Conservation (phyloP, 2,797 vertebrate species). For the Siniperca obscura region DNA sequence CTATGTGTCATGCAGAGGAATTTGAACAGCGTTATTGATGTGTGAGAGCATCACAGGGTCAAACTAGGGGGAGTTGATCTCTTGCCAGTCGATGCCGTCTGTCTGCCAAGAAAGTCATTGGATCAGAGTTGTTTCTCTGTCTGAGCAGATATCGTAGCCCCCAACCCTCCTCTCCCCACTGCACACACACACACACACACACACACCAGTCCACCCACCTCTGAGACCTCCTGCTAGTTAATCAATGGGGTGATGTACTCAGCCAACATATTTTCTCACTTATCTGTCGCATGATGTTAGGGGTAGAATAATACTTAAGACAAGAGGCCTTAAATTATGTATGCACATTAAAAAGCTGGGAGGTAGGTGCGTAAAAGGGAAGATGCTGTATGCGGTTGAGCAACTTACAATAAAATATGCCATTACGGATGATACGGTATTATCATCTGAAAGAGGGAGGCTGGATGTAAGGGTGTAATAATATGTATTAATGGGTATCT, state of each 20-base stretch:
- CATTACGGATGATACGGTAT: constrained; percentile 44
- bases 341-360: constrained; percentile 63
- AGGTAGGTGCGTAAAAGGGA: constrained; percentile 38
- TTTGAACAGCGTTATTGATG: constrained; percentile 61
- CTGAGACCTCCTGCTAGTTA: constrained; percentile 50
- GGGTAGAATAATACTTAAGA: constrained; percentile 60
- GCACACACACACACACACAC: constrained; percentile 10
- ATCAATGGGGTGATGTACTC: constrained; percentile 63
- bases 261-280: constrained; percentile 56
- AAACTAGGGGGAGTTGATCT: constrained; percentile 72
- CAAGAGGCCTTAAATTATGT: constrained; percentile 63
- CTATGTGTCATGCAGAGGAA: constrained; percentile 52
- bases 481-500: constrained; percentile 60
- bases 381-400: constrained; percentile 34
- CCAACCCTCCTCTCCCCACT: background rate
- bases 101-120: constrained; percentile 79
- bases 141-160: constrained; percentile 46
- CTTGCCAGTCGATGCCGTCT: constrained; percentile 71
- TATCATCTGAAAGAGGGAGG: constrained; percentile 52
- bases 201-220: constrained; percentile 32
- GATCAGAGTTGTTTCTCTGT: constrained; percentile 64
- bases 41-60: constrained; percentile 61
- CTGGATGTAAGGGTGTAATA: constrained; percentile 58
- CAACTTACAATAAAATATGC: constrained; percentile 60
- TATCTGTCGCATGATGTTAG: constrained; percentile 30